phyloP scores from a whole-genome alignment of 2,797 vertebrate genomes.

The Choloepus didactylus region DNA sequence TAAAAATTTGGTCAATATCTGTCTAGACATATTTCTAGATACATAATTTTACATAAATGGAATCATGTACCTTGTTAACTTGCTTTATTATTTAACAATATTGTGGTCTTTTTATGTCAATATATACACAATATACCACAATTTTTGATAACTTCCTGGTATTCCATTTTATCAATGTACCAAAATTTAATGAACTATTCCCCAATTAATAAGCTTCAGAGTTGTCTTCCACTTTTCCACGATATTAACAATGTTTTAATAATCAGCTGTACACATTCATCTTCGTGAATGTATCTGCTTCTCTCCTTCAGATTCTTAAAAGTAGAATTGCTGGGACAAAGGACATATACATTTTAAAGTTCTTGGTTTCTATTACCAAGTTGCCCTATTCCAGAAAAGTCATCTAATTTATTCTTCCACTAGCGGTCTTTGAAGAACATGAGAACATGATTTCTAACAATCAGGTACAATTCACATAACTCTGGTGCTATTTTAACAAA shows the following conservation, averaged over 20 bases:
- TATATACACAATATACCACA: neutral
- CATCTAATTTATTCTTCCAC: neutral
- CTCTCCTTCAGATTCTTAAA: neutral
- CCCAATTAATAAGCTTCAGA: neutral
- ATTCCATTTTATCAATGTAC: neutral
- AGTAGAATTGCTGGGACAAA: neutral
- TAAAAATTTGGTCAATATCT: neutral
- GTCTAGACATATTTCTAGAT: neutral
- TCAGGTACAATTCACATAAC: neutral
- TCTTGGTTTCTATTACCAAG: neutral
- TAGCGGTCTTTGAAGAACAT: neutral
- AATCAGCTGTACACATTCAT: rapidly evolving
- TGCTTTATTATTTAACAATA: neutral
- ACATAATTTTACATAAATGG: neutral
- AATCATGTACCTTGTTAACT: neutral
- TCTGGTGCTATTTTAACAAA: neutral
- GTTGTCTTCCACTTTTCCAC: neutral
- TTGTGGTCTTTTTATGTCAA: neutral
- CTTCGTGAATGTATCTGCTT: neutral
- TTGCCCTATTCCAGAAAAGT: neutral
- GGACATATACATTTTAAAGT: neutral
- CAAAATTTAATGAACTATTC: neutral
- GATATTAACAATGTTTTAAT: neutral
- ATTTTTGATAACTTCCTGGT: neutral
- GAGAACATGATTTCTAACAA: neutral